Evolutionary conservation across 2,113 vertebrate genomes (phyloP), one percentile per base, ranked within the genome.

Genomic region (Lanius collurio): DNA sequence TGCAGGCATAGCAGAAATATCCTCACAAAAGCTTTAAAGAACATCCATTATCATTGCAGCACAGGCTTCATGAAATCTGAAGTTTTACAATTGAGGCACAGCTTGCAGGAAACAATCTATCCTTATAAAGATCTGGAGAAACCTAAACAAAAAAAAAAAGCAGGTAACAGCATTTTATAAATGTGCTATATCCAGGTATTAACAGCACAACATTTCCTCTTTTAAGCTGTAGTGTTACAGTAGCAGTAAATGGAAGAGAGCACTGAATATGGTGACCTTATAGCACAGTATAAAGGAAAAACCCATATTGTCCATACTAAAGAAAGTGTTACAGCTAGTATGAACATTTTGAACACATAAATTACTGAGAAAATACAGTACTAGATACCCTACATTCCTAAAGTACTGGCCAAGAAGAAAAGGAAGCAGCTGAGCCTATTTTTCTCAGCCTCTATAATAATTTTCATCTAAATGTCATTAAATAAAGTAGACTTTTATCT

Each of bases 21-120:
- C 49, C 91, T 89, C 81, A 82, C n/a, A 75, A 73, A 93, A 93
- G 83, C 62, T 64, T 82, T 78, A 79, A 64, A 74, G 83, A 89
- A 92, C 46, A 87, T 79, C 90, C 83, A 86, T 7, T 79, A 70
- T 79, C 70, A 47, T 11, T 20, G 63, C 9, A 79, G 91, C 57
- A 75, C 49, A 75, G 80, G 37, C 47, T 84, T 81, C 47, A 62
- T 2, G 9, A 89, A 73, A 87, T 67, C 56, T 42, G 37, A 60
- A 79, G 83, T 70, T 90, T 90, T 67, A 90, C 9, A 78, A 35
- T 75, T 59, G 62, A 94, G 87, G 81, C 83, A 96, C 65, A 94
- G 84, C 74, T 95, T 84, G 83, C 53, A 89, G 93, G 75, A 92
- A 91, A 83, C 23, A 68, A 93, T 85, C 73, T 78, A 89, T 60